Conservation (phyloP, 2,113 vertebrate genomes). For the Lagopus muta region DNA sequence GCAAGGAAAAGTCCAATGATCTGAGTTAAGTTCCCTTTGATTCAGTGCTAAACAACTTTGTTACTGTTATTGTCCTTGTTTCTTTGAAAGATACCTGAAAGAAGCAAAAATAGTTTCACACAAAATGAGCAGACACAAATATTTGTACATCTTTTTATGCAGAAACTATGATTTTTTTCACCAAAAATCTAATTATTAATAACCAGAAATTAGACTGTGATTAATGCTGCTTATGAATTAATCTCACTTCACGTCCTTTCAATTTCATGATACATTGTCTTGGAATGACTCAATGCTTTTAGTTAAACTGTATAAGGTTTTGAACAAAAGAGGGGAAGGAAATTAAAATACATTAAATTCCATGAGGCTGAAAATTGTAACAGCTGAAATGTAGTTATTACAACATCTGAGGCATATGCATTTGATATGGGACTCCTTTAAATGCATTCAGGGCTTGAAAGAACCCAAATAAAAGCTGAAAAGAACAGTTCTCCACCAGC, state of each 20-base stretch:
- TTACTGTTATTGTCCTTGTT: slow-evolving; percentile 88
- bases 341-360: background rate
- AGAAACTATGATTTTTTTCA: background rate
- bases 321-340: slow-evolving; percentile 14
- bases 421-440: background rate
- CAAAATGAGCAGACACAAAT: background rate
- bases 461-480: background rate
- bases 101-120: slow-evolving; percentile 54
- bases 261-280: background rate
- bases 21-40: slow-evolving; percentile 71
- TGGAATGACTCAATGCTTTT: background rate
- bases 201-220: background rate
- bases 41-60: slow-evolving; percentile 50
- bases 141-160: background rate
- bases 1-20: slow-evolving; percentile 72
- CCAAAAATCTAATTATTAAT: background rate
- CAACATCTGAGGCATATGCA: background rate
- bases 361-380: background rate
- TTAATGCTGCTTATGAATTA: background rate
- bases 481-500: background rate
- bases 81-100: slow-evolving; percentile 95
- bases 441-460: background rate
- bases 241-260: background rate
- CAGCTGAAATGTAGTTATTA: background rate
- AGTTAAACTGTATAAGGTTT: background rate